Evolutionary conservation across 2,113 vertebrate species (phyloP).

Genomic region (Otus sunia): DNA sequence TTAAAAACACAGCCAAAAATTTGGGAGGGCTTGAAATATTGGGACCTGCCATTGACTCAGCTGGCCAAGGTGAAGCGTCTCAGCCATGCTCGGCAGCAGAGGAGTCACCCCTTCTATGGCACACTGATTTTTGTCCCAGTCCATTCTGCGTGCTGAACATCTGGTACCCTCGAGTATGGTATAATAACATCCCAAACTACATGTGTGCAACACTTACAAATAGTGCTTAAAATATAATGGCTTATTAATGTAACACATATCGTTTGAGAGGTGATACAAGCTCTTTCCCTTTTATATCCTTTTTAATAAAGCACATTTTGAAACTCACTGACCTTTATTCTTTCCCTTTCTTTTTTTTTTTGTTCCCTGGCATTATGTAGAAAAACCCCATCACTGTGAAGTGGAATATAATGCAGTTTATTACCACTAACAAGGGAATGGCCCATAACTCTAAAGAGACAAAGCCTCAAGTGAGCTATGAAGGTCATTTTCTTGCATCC

Average conservation of each 20-base stretch:
- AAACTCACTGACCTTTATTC: not conserved
- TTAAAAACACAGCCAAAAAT: not conserved
- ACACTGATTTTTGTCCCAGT: not conserved
- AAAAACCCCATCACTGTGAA: constrained; percentile 10
- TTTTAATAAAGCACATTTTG: not conserved
- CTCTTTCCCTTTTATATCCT: not conserved
- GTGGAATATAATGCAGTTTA: constrained; percentile 41
- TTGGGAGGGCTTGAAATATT: not conserved
- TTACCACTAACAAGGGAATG: constrained; percentile 56
- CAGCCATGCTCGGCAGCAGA: not conserved
- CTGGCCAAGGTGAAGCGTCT: not conserved
- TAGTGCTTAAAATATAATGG: not conserved
- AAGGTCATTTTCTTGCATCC: constrained; percentile 36
- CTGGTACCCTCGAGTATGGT: accelerated
- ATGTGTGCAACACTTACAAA: not conserved
- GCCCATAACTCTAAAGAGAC: constrained; percentile 35
- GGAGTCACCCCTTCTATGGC: not conserved
- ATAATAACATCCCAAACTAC: not conserved
- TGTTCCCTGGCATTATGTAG: not conserved
- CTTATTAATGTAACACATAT: not conserved
- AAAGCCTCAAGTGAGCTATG: constrained; percentile 42
- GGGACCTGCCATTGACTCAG: not conserved
- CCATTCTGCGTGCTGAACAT: not conserved
- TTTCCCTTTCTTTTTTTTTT: not conserved
- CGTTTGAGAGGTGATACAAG: not conserved